Percentiles rank a stretch among this genome's conserved stretches.
phyloP scores from a whole-genome alignment of 2,113 vertebrate species.

The Rhipidura dahli region DNA sequence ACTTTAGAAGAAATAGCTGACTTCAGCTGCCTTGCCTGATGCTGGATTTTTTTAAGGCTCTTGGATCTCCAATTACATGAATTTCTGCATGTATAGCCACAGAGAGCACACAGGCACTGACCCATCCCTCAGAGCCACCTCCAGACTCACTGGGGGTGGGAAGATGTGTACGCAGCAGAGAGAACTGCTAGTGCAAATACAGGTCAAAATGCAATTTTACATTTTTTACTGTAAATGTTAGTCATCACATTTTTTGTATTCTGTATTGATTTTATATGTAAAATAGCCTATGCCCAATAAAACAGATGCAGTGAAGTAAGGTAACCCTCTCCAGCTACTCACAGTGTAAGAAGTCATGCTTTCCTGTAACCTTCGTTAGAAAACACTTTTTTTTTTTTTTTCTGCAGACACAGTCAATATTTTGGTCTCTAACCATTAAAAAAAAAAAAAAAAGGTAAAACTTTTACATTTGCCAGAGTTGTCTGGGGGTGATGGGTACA shows the following conservation, averaged over 20 bases:
- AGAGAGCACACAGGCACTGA: background rate
- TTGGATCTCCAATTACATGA: background rate
- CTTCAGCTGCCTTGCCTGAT: conserved; percentile 21
- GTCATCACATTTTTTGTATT: conserved; percentile 64
- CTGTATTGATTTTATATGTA: conserved; percentile 68
- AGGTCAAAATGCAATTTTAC: conserved; percentile 44
- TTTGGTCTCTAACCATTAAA: background rate
- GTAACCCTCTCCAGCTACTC: conserved; percentile 12
- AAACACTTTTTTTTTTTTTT: background rate
- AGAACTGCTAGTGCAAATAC: background rate
- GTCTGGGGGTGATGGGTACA: background rate
- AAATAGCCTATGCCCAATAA: conserved; percentile 62
- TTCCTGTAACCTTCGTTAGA: background rate
- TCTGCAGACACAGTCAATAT: background rate
- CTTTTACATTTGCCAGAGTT: background rate
- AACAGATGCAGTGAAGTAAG: conserved; percentile 50
- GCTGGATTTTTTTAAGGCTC: conserved; percentile 30
- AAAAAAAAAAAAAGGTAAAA: background rate
- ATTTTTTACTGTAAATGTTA: conserved; percentile 65
- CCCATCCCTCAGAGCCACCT: conserved; percentile 7
- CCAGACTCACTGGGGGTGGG: background rate
- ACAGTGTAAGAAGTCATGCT: background rate
- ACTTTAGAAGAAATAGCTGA: background rate
- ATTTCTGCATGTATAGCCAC: background rate
- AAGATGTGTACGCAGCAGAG: background rate